Evolutionary conservation across 2,113 vertebrate species (phyloP), one percentile per base, ranked within the genome.

Genomic region (Herpailurus yagouaroundi): DNA sequence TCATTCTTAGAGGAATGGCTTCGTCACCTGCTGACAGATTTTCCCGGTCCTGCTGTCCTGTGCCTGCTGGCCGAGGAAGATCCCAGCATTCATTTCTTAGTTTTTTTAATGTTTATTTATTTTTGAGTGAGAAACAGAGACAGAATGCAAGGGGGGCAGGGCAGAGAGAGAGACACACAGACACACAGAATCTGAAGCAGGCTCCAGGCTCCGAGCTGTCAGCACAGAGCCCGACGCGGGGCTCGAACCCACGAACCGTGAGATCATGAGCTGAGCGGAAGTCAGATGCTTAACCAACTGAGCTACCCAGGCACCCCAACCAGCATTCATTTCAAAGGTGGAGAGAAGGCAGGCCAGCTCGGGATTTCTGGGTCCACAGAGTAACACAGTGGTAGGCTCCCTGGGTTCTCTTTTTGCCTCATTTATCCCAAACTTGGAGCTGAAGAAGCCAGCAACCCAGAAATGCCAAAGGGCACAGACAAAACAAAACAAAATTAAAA

Each of bases 1-100:
- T 83, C 50, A 7, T 41, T 52, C 29, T 71, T 82, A 76, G 31
- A 45, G 16, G 18, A 69, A 55, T 1, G 5, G 41, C 71, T 71
- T 36, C 16, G 21, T 84, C 76, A 15, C 3, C 4, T 33, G 31
- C n/a, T 4, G 68, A 48, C n/a, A 19, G 48, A 52, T 25, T 69
- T 41, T 68, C 7, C 2, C 2, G 33, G 45, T 19, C 41, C 16
- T 1, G 0, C 31, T 11, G 15, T 38, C 60, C 1, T 23, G 3
- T 33, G 85, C 31, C 50, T 2, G 6, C 50, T 36, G 66, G 66
- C 74, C 84, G 55, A 77, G 85, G 31, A 33, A 38, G 85, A 16
- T 64, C 33, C 15, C 23, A 41, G 69, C 8, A 15, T 76, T 57
- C n/a, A 14, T 84, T 76, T 76, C 60, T 57, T 57, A 57, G 23